phyloP scores from a whole-genome alignment of 2,888 invertebrate genomes.

The Sussaba pulchella region DNA sequence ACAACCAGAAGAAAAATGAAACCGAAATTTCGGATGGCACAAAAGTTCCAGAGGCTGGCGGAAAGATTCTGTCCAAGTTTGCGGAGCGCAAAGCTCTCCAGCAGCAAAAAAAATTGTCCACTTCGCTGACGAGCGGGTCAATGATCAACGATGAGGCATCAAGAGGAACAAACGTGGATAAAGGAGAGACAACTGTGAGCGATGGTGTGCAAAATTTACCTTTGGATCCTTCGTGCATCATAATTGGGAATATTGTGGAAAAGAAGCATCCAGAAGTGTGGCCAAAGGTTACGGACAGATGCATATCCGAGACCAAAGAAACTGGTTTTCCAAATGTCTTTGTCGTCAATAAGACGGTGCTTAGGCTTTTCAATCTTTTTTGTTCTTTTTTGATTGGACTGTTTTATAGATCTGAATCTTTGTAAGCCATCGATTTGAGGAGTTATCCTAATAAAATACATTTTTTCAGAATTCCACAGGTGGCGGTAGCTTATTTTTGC shows the following conservation, averaged over 20 bases:
- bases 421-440: too few species aligned
- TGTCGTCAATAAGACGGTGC: slow-evolving; percentile 63
- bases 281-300: slow-evolving; percentile 31
- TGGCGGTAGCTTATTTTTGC: slow-evolving; percentile 76
- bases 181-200: slow-evolving; percentile 2
- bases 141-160: slow-evolving; percentile 68
- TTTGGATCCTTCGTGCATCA: slow-evolving; percentile 66
- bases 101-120: slow-evolving; percentile 70
- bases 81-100: slow-evolving; percentile 70
- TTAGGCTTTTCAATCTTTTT: neutral
- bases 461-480: slow-evolving; percentile 66
- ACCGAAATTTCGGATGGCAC: neutral
- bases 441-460: too few species aligned
- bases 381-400: slow-evolving; percentile 28
- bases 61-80: slow-evolving; percentile 76
- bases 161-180: slow-evolving; percentile 18
- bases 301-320: slow-evolving; percentile 29
- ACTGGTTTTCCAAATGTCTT: slow-evolving; percentile 81
- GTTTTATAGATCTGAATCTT: too few species aligned
- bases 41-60: neutral
- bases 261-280: slow-evolving; percentile 69
- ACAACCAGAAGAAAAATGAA: slow-evolving; percentile 24
- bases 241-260: slow-evolving; percentile 82
- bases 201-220: slow-evolving; percentile 73
- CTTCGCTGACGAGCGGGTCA: slow-evolving; percentile 72